Evolutionary conservation across 2,888 invertebrate genomes (phyloP).

Genomic region (Saturnia japonica): DNA sequence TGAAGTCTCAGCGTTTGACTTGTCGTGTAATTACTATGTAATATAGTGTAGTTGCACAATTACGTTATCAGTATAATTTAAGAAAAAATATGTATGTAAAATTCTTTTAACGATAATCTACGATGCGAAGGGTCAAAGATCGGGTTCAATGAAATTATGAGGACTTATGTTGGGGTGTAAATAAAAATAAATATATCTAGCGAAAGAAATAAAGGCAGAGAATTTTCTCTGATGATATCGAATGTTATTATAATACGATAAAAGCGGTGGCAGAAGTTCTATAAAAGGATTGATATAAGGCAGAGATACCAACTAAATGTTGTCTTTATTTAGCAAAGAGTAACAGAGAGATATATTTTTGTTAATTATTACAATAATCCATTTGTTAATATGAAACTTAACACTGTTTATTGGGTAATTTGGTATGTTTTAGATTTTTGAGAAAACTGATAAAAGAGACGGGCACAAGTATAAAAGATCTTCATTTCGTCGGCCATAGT

Average conservation of each 20-base stretch:
- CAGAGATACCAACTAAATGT: neutral
- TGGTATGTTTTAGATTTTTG: slow-evolving; percentile 63
- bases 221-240: neutral
- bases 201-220: neutral
- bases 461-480: slow-evolving; percentile 56
- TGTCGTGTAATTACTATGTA: no score
- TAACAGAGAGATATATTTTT: neutral
- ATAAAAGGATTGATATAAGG: neutral
- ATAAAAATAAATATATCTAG: neutral
- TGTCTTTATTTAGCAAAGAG: neutral
- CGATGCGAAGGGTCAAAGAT: neutral
- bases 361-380: no score
- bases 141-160: neutral
- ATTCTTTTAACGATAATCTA: neutral
- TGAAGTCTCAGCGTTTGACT: no score
- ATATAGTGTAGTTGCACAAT: no score
- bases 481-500: slow-evolving; percentile 84
- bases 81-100: no score
- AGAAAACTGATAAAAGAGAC: slow-evolving; percentile 66
- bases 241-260: neutral
- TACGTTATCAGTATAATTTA: no score
- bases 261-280: neutral
- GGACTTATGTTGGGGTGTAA: neutral
- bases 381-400: neutral
- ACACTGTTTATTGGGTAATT: neutral